Conservation (phyloP, 2,797 vertebrate genomes). For the Eupleurogrammus muticus region DNA sequence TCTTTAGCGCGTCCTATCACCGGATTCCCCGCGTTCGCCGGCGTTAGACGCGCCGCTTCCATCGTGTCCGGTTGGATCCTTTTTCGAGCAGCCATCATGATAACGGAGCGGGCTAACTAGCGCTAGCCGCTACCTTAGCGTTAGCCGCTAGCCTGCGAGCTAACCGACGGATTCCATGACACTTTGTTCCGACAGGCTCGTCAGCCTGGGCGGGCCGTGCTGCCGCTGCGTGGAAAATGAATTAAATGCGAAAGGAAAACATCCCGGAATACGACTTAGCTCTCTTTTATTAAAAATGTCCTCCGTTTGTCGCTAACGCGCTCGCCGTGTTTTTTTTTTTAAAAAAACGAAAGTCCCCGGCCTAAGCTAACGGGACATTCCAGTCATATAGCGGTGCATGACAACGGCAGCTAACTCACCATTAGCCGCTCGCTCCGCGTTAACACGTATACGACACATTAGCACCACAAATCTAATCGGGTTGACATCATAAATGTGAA, state of each 20-base stretch:
- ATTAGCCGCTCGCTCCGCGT: conserved; percentile 30
- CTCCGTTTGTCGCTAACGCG: conserved; percentile 4
- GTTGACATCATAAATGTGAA: not conserved
- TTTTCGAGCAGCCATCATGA: conserved; percentile 61
- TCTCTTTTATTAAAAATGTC: rapidly evolving
- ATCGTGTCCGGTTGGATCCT: conserved; percentile 51
- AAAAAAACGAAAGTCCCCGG: conserved; percentile 50
- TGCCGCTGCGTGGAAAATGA: conserved; percentile 39
- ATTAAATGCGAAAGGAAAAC: conserved; percentile 22
- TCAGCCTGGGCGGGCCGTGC: conserved; percentile 60
- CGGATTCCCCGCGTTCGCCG: conserved; percentile 4
- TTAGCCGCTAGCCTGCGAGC: conserved; percentile 50
- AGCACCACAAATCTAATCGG: not conserved
- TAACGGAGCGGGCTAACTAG: conserved; percentile 55
- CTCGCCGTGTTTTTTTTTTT: conserved; percentile 4
- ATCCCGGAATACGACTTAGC: rapidly evolving
- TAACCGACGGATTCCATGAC: conserved; percentile 76
- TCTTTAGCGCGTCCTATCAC: not conserved
- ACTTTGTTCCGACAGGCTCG: conserved; percentile 79
- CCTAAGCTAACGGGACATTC: conserved; percentile 59
- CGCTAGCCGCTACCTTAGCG: conserved; percentile 27
- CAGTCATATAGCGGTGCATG: conserved; percentile 40
- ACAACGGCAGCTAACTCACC: conserved; percentile 39
- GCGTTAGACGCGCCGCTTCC: conserved; percentile 27
- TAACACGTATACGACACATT: conserved; percentile 26